A percentile compares a stretch with the other conserved stretches of the same genome.
phyloP scores from a whole-genome alignment of 2,888 invertebrate genomes.

The Drosophila bunnanda region DNA sequence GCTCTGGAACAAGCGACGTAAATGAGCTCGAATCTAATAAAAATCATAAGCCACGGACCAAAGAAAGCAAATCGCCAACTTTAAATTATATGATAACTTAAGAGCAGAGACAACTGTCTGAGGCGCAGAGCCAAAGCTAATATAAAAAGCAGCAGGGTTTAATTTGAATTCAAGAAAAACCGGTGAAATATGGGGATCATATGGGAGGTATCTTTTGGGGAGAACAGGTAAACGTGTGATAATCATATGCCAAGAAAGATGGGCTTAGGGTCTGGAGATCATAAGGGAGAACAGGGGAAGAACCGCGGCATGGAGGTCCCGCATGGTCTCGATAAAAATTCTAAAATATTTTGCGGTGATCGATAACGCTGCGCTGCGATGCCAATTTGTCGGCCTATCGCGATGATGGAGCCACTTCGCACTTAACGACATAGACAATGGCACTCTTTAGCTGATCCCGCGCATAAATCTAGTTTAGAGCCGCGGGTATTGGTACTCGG shows the following conservation, averaged over 20 bases:
- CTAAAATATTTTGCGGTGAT: slow-evolving; percentile 36
- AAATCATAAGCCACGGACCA: slow-evolving; percentile 49
- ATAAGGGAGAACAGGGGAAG: background rate
- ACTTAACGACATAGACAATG: slow-evolving; percentile 58
- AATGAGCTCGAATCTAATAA: slow-evolving; percentile 40
- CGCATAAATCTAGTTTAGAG: slow-evolving; percentile 52
- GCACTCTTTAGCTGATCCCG: slow-evolving; percentile 53
- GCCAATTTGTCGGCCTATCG: slow-evolving; percentile 47
- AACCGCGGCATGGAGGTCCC: slow-evolving; percentile 19
- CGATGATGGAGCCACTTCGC: slow-evolving; percentile 37
- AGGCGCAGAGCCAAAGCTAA: slow-evolving; percentile 1
- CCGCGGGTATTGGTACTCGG: slow-evolving; percentile 41
- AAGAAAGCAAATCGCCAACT: slow-evolving; percentile 35
- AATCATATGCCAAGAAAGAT: slow-evolving; percentile 3
- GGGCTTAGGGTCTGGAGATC: background rate
- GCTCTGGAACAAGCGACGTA: slow-evolving; percentile 29
- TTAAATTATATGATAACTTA: slow-evolving; percentile 31
- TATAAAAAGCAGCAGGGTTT: slow-evolving; percentile 28
- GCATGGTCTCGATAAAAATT: slow-evolving; percentile 37
- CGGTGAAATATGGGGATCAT: slow-evolving; percentile 46
- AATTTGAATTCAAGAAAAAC: slow-evolving; percentile 57
- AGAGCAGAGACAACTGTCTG: slow-evolving; percentile 23
- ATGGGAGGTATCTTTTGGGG: background rate
- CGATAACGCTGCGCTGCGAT: slow-evolving; percentile 11
- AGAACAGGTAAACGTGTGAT: slow-evolving; percentile 8